Conservation (phyloP, 2,113 vertebrate species). For the Meriones unguiculatus region DNA sequence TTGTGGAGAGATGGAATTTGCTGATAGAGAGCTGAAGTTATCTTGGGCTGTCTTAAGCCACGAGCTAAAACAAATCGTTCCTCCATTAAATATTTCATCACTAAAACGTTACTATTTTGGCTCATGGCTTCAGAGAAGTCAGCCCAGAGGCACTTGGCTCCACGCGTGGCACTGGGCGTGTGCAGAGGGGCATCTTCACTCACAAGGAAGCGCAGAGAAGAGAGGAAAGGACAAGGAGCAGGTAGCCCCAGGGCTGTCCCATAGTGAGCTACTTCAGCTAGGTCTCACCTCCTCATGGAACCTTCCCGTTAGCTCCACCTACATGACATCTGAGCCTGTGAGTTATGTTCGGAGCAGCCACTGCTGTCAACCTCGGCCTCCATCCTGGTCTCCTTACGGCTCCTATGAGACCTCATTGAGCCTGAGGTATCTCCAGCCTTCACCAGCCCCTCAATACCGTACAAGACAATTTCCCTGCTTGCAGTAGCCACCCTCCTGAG, state of each 20-base stretch:
- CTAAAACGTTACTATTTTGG: neutral
- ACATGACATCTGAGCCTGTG: neutral
- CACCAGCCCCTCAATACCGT: neutral
- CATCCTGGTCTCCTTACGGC: neutral
- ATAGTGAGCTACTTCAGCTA: neutral
- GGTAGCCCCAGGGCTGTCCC: neutral
- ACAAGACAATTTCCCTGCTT: neutral
- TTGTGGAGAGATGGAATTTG: neutral
- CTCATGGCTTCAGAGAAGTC: neutral
- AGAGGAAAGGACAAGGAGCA: neutral
- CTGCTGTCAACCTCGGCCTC: neutral
- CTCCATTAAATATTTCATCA: neutral
- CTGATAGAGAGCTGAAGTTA: neutral
- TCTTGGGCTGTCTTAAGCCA: neutral
- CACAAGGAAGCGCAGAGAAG: neutral
- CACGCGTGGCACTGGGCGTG: neutral
- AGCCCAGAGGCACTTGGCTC: neutral
- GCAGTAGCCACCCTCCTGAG: too few species aligned
- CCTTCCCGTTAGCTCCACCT: neutral
- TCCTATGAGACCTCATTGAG: neutral
- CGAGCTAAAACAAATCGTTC: neutral
- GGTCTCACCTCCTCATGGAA: too few species aligned
- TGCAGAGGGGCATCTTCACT: too few species aligned
- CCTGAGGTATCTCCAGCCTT: neutral
- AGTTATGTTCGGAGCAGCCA: neutral